A percentile compares a stretch with the other conserved stretches of the same genome.
These are phyloP conservation scores for Bujurquina vittata DNA, from an alignment of 2,113 vertebrate species.

Conservation along the genomic window DNA sequence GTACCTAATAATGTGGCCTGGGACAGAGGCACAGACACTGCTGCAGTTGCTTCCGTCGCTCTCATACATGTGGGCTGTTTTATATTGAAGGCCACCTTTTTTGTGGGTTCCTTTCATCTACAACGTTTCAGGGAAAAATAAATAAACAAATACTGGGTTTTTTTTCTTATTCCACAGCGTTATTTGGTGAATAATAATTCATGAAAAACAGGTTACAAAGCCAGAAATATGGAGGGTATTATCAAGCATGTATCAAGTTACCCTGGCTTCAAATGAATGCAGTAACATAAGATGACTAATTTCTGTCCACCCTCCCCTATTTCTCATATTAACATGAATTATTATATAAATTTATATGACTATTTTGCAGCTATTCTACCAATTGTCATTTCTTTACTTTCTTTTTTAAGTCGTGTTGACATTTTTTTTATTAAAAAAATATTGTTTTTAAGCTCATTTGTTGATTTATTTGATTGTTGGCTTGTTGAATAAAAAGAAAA, in stretches of 20 bases:
- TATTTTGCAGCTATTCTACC: conserved; percentile 19
- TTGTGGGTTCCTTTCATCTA: neutral
- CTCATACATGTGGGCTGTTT: neutral
- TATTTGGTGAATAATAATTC: conserved; percentile 10
- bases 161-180: neutral
- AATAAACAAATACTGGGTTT: neutral
- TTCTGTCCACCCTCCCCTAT: conserved; percentile 17
- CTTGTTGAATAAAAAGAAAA: neutral
- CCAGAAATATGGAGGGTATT: neutral
- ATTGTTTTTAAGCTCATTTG: neutral
- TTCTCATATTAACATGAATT: neutral
- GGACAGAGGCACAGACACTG: neutral
- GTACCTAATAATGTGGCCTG: conserved; percentile 79
- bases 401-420: neutral
- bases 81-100: conserved; percentile 7
- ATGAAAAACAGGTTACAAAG: neutral
- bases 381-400: conserved; percentile 4
- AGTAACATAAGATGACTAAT: neutral
- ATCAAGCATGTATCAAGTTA: neutral
- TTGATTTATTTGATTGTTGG: neutral
- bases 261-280: neutral
- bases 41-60: neutral
- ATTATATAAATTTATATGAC: neutral
- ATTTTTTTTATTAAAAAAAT: conserved; percentile 4
- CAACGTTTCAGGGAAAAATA: neutral